Evolutionary conservation across 2,113 vertebrate genomes (phyloP).

Genomic region (Nibea coibor): DNA sequence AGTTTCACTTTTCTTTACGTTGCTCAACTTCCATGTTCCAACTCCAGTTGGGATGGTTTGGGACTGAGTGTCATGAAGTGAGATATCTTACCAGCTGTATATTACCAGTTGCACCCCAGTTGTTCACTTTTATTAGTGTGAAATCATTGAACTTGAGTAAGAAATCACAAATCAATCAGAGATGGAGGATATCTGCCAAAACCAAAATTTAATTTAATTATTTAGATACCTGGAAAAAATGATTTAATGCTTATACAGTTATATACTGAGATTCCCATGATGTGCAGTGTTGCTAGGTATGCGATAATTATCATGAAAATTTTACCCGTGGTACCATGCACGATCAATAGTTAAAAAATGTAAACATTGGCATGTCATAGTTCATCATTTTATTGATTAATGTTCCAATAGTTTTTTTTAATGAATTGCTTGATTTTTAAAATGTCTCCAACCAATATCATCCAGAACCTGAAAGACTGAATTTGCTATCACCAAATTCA

Average conservation of each 20-base stretch:
- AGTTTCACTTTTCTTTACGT: background rate
- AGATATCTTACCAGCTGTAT: background rate
- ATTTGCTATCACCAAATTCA: too few relatives aligned
- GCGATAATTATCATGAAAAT: background rate
- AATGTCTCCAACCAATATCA: background rate
- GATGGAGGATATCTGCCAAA: too few relatives aligned
- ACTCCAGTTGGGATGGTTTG: background rate
- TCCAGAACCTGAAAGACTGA: background rate
- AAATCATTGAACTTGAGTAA: background rate
- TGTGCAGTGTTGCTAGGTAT: background rate
- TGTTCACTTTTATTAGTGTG: too few relatives aligned
- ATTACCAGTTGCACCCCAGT: too few relatives aligned
- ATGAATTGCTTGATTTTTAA: background rate
- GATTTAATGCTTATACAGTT: background rate
- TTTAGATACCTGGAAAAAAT: background rate
- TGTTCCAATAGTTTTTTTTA: background rate
- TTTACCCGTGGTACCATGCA: background rate
- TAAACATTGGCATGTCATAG: background rate
- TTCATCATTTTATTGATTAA: background rate
- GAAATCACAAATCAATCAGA: background rate
- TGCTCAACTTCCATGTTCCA: background rate
- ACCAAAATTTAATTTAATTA: background rate
- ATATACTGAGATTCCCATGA: too few relatives aligned
- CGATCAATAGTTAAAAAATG: background rate
- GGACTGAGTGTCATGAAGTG: background rate